Evolutionary conservation across 2,888 invertebrate species (phyloP), one percentile per base, ranked within the genome.

Genomic region (Lucinisca nassula): DNA sequence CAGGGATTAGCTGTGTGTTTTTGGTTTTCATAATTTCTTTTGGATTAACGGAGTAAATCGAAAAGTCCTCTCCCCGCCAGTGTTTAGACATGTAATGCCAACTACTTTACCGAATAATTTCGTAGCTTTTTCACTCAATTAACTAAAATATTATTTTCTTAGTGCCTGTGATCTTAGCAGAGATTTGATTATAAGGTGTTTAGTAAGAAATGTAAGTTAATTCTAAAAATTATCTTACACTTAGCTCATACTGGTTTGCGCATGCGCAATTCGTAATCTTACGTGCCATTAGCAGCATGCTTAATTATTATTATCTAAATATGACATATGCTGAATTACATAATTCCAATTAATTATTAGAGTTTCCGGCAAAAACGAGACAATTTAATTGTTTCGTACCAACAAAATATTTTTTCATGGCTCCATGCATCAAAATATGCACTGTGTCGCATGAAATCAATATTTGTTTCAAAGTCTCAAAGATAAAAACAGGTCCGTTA

Each of bases 201-300:
- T 67, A 67, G 67, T 67, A 35, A 67, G 67, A 67, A 67, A 67
- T 67, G 67, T 67, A 67, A 67, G 67, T 67, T 67, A 67, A 67
- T 67, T 67, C 67, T 30, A 10, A 67, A 67, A 67, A 67, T 35
- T 67, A 67, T 30, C 10, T 30, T 67, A 67, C 67, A 35, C 67
- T 67, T 67, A 35, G 24, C 24, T 3, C 67, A 67, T 35, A 67
- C 67, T 67, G 67, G 27, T 67, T 35, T 67, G 35, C 32, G 67
- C 67, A 35, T 67, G 67, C 67, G 67, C 67, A 67, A 10, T 10
- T 8, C 67, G 35, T 10, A 35, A 30, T 67, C 32, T 67, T 35
- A 17, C 67, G 67, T 67, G 67, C 67, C 67, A 67, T 32, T 67
- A 67, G 35, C 67, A 67, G 67, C 67, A 67, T 21, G 67, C 21